A percentile compares a stretch with the other conserved stretches of the same genome.
Evolutionary conservation across 2,888 invertebrate genomes (phyloP).

Genomic region (Volucella inflata): DNA sequence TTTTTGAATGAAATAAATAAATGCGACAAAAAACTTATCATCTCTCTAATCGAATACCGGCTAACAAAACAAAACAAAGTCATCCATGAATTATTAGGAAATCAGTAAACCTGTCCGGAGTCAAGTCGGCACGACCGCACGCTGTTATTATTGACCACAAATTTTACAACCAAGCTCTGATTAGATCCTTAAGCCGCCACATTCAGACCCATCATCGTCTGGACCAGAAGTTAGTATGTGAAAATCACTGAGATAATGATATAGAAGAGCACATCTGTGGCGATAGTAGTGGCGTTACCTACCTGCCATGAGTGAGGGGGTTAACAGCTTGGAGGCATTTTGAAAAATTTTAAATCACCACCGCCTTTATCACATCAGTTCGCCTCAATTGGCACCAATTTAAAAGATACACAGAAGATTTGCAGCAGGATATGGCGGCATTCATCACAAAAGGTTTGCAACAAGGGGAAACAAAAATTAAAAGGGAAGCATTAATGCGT

Average conservation of each 20-base stretch:
- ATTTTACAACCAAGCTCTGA: conserved; percentile 74
- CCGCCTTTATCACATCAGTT: conserved; percentile 72
- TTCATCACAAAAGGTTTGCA: conserved; percentile 52
- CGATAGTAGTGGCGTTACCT: conserved; percentile 55
- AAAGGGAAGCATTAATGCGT: conserved; percentile 47
- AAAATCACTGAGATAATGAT: conserved; percentile 67
- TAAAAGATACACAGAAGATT: conserved; percentile 75
- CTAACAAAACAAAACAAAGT: conserved; percentile 44
- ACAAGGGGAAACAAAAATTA: conserved; percentile 35
- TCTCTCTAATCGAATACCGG: conserved; percentile 1
- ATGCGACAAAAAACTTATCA: conserved; percentile 22
- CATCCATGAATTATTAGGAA: conserved; percentile 62
- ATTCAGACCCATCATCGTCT: conserved; percentile 44
- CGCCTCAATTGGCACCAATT: conserved; percentile 74
- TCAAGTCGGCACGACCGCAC: conserved; percentile 65
- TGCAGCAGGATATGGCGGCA: conserved; percentile 60
- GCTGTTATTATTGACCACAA: conserved; percentile 74
- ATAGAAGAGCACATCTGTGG: conserved; percentile 46
- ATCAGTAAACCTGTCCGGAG: conserved; percentile 60
- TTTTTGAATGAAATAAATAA: conserved; percentile 17
- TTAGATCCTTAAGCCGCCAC: conserved; percentile 71
- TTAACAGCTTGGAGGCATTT: conserved; percentile 66
- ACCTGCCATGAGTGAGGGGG: conserved; percentile 61
- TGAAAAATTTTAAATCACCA: conserved; percentile 71
- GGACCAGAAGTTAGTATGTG: conserved; percentile 51